Conservation (phyloP, 2,797 vertebrate genomes). For the Enteromius thamalakanensis region DNA sequence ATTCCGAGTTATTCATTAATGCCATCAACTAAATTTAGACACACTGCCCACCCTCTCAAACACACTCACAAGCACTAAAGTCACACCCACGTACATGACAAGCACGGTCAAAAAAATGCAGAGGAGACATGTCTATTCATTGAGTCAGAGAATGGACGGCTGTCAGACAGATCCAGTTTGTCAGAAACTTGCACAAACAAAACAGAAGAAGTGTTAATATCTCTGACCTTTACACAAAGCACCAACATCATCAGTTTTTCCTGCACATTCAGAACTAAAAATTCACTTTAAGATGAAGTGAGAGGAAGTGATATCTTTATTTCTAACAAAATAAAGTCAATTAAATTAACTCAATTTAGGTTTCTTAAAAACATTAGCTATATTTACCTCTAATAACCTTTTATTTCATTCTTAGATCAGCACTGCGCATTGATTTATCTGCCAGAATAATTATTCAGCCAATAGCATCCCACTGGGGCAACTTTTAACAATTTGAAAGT, state of each 20-base stretch:
- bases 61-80: not conserved
- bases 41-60: not conserved
- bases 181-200: conserved; percentile 34
- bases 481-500: not conserved
- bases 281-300: not conserved
- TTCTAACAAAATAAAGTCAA: not conserved
- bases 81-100: not conserved
- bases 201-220: conserved; percentile 7
- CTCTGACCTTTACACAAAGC: not conserved
- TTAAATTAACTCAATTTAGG: not conserved
- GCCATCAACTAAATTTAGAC: conserved; percentile 18
- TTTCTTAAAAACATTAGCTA: not conserved
- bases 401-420: not conserved
- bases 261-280: not conserved
- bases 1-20: not conserved
- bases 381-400: not conserved
- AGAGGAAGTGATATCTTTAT: not conserved
- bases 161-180: conserved; percentile 23
- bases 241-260: not conserved
- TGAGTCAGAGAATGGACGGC: not conserved
- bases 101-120: not conserved
- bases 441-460: not conserved
- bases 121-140: conserved; percentile 1
- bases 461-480: not conserved
- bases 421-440: not conserved